Conservation (phyloP, 2,113 vertebrate species). For the Tympanuchus pallidicinctus region DNA sequence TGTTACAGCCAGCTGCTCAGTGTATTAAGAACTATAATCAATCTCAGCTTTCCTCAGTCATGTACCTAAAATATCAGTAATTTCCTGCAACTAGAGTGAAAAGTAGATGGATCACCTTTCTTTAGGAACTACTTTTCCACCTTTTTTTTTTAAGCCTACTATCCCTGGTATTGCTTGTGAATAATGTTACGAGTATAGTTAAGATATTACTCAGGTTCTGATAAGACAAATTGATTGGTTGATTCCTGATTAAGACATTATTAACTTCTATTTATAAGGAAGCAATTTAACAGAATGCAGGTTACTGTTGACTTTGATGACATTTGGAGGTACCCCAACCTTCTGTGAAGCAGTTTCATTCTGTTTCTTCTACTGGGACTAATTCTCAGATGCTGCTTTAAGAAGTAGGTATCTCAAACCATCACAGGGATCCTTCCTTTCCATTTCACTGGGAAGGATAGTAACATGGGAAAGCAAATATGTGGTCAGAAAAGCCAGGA, state of each 20-base stretch:
- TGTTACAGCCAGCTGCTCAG: not conserved
- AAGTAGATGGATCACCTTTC: not conserved
- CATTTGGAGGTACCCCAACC: not conserved
- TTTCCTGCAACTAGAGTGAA: not conserved
- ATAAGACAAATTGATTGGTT: not conserved
- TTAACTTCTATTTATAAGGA: not conserved
- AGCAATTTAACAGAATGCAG: not conserved
- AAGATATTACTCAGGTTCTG: not conserved
- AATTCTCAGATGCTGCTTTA: not conserved
- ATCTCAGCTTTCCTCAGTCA: not conserved
- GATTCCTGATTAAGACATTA: rapidly evolving
- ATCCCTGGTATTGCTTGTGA: rapidly evolving
- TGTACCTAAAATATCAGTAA: not conserved
- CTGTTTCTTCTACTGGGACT: not conserved
- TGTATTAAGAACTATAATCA: not conserved
- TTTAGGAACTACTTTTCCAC: rapidly evolving
- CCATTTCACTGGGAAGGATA: not conserved
- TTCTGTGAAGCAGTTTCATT: not conserved
- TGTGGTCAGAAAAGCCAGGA: no score
- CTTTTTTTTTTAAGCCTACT: not conserved
- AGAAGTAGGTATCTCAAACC: not conserved
- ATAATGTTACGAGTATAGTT: not conserved
- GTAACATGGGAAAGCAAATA: not conserved
- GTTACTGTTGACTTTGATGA: not conserved
- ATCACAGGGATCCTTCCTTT: not conserved